Evolutionary conservation across 2,888 invertebrate species (phyloP), one percentile per base, ranked within the genome.

Genomic region (Dinocampus coccinellae): DNA sequence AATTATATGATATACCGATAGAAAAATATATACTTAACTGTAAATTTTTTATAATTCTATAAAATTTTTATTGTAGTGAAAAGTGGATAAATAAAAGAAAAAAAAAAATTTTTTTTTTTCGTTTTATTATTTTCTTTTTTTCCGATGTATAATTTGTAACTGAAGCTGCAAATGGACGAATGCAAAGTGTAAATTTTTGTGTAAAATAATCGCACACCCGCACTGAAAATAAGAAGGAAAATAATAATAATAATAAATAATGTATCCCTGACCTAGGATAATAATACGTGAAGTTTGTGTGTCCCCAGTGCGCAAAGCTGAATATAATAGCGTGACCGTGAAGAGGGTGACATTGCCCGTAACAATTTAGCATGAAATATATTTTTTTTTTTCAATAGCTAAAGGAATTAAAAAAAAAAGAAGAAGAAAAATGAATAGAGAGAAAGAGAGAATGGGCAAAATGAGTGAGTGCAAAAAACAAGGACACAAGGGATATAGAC

Each of bases 291-390:
- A 11, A 33, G 33, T 11, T 2, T 16, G 22, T 13, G 6, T 36
- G 11, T 60, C 9, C 58, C n/a, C 26, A 57, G 20, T 33, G 16
- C 29, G 16, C n/a, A 58, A 16, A 13, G 16, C 33, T 3, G n/a
- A 58, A 58, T 26, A 16, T 58, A 16, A 33, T 13, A 16, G 58
- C 47, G 16, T 47, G 47, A 47, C 47, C 47, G 24, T 26, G 55
- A 55, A n/a, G 58, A 58, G 58, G 58, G 58, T 58, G 58, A 16
- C 33, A 33, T 58, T 33, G 9, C 16, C 58, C 58, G 58, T 33
- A 58, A 34, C 33, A 33, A 58, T 33, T 29, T 16, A 16, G 33
- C 33, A 33, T 58, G 33, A 33, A 33, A 58, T n/a, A 33, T 33
- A n/a, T 16, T n/a, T 47, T 58, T n/a, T 47, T 58, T 26, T 33